Evolutionary conservation across 2,888 invertebrate genomes (phyloP).

Genomic region (Volucella inanis): DNA sequence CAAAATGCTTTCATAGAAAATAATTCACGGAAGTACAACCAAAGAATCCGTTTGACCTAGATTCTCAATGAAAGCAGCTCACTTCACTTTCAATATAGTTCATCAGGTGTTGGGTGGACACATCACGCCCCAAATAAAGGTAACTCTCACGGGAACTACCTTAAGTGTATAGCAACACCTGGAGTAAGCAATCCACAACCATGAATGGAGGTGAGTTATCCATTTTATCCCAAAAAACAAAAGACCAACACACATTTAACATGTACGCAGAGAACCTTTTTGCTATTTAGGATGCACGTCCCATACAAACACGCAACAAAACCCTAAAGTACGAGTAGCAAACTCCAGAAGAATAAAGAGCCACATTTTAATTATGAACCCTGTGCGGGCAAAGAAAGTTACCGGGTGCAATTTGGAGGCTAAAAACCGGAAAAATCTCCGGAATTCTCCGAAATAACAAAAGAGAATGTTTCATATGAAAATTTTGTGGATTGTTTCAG

Average conservation of each 20-base stretch:
- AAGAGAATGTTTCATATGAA: constrained; percentile 15
- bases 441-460: constrained; percentile 36
- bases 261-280: constrained; percentile 16
- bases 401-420: constrained; percentile 10
- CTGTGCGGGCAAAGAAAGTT: constrained; percentile 39
- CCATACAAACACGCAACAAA: not conserved
- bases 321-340: not conserved
- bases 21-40: constrained; percentile 14
- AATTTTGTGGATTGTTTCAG: constrained; percentile 39
- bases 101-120: not conserved
- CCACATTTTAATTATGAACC: constrained; percentile 40
- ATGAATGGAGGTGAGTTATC: constrained; percentile 17
- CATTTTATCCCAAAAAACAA: constrained; percentile 4
- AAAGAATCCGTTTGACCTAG: not conserved
- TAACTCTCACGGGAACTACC: not conserved
- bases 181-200: constrained; percentile 25
- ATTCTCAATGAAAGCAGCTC: not conserved
- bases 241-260: constrained; percentile 13
- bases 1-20: no score
- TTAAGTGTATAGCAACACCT: constrained; percentile 31
- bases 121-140: not conserved
- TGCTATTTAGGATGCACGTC: not conserved
- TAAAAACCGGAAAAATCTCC: constrained; percentile 35
- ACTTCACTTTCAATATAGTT: not conserved
- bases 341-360: constrained; percentile 13